A percentile compares a stretch with the other conserved stretches of the same genome.
Conservation (phyloP, 1,140 invertebrate genomes). For the Periplaneta americana region DNA sequence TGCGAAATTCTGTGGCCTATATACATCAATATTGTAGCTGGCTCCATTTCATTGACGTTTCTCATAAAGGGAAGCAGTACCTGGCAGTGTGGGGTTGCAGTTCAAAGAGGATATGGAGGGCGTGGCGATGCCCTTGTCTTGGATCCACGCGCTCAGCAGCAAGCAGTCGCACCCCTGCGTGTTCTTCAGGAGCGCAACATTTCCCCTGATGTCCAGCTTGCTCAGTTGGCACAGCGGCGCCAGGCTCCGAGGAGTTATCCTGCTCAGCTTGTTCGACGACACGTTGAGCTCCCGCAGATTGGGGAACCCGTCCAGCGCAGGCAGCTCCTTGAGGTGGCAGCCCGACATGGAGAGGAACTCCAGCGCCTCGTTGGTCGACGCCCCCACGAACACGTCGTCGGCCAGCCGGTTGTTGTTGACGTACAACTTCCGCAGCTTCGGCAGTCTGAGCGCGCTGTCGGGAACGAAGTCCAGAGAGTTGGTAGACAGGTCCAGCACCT, state of each 20-base stretch:
- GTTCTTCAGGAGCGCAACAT: not conserved
- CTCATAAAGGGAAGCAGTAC: too few relatives aligned
- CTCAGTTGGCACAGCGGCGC: not conserved
- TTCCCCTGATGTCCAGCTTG: not conserved
- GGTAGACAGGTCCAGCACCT: slow-evolving; percentile 21
- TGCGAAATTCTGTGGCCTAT: too few relatives aligned
- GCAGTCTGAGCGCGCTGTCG: not conserved
- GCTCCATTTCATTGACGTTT: too few relatives aligned
- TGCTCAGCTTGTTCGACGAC: not conserved
- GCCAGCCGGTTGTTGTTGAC: not conserved
- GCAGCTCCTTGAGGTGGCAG: not conserved
- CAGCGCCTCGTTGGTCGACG: not conserved
- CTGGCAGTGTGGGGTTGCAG: too few relatives aligned
- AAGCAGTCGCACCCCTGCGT: not conserved
- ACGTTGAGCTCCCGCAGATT: not conserved
- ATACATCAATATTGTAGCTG: too few relatives aligned
- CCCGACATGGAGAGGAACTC: not conserved
- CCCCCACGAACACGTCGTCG: too few relatives aligned
- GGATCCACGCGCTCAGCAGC: too few relatives aligned
- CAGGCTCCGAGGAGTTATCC: not conserved
- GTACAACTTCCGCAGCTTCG: not conserved
- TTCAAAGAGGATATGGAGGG: too few relatives aligned
- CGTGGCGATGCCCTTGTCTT: too few relatives aligned
- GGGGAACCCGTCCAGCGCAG: not conserved
- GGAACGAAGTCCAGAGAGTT: not conserved